Percentiles rank a stretch among this genome's conserved stretches.
phyloP scores from a whole-genome alignment of 92 coral and sea anemone species.

The Phymanthus crucifer region DNA sequence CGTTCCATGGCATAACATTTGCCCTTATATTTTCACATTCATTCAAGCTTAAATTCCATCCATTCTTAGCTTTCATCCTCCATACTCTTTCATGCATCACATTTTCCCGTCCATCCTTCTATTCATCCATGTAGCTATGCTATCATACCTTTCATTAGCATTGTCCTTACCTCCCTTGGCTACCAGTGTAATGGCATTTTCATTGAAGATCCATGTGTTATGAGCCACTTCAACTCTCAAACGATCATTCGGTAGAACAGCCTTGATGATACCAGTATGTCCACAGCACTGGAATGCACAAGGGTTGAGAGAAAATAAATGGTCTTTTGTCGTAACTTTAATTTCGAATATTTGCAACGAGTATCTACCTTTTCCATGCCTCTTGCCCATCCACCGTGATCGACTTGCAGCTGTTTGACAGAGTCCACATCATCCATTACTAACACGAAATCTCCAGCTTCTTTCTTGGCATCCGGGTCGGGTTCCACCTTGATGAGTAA shows the following conservation, averaged over 20 bases:
- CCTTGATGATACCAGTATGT: slow-evolving; percentile 4
- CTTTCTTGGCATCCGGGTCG: background rate
- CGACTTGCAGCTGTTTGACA: background rate
- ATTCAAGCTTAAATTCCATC: too few species aligned
- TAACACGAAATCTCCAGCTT: slow-evolving; percentile 1
- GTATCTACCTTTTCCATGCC: slow-evolving; percentile 1
- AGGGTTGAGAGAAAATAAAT: background rate
- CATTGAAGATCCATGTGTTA: slow-evolving; percentile 1
- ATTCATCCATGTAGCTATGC: too few species aligned
- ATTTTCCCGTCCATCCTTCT: too few species aligned
- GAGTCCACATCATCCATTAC: background rate
- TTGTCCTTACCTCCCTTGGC: background rate
- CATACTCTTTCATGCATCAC: too few species aligned
- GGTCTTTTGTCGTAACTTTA: background rate
- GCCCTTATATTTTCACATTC: too few species aligned
- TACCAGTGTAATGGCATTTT: slow-evolving; percentile 1
- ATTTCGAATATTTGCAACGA: background rate
- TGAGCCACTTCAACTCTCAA: background rate
- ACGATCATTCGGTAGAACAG: slow-evolving; percentile 5
- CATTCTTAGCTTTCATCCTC: too few species aligned
- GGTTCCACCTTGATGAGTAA: background rate
- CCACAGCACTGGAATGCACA: background rate
- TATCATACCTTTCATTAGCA: background rate
- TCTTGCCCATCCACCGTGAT: slow-evolving; percentile 4
- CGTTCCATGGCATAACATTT: too few species aligned